Conservation (phyloP, 2,797 vertebrate genomes). For the Alosa sapidissima region DNA sequence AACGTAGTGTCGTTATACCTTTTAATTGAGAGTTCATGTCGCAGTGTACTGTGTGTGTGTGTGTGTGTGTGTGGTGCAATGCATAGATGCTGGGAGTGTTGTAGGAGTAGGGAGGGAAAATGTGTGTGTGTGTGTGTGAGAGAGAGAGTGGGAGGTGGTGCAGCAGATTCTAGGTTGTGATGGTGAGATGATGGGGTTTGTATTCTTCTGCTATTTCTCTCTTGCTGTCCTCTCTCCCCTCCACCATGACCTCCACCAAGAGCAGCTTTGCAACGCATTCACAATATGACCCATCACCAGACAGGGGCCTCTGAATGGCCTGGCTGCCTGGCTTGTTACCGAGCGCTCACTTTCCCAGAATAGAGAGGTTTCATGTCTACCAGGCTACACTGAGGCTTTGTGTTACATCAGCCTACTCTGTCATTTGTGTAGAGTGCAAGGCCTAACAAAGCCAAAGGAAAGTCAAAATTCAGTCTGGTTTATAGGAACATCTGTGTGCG, state of each 20-base stretch:
- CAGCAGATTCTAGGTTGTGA: neutral
- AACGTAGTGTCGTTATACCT: no score
- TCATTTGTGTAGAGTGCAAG: neutral
- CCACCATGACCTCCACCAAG: neutral
- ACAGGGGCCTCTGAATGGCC: slow-evolving; percentile 6
- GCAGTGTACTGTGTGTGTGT: neutral
- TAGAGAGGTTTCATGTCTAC: neutral
- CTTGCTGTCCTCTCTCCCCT: neutral
- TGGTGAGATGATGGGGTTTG: neutral
- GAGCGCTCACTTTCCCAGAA: slow-evolving; percentile 1
- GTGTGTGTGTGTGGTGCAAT: neutral
- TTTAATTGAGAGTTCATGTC: neutral
- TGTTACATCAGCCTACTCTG: neutral
- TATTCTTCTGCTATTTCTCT: neutral
- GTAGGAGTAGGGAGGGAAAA: neutral
- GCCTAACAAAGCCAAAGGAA: neutral
- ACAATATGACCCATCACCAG: neutral
- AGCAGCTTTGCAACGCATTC: neutral
- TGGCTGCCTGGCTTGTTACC: neutral
- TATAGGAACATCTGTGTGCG: slow-evolving; percentile 28
- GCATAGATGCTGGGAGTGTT: neutral
- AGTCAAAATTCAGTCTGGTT: slow-evolving; percentile 6
- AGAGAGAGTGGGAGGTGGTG: neutral
- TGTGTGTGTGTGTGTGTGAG: neutral
- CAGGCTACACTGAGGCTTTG: neutral